Evolutionary conservation across 2,113 vertebrate genomes (phyloP), one percentile per base, ranked within the genome.

Genomic region (Gorsachius goisagi): DNA sequence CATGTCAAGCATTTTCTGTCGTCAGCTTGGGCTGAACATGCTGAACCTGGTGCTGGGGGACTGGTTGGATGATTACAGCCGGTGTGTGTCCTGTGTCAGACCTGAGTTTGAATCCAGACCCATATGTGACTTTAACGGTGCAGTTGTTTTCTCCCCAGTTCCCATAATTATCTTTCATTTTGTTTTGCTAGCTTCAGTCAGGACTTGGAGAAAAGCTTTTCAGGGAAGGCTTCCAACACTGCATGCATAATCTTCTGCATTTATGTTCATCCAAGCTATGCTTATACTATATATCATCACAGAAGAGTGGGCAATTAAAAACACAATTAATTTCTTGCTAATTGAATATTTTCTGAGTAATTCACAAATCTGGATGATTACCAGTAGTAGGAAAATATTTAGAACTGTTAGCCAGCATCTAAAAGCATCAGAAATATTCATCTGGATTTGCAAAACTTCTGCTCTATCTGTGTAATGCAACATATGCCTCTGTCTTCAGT

Each of bases 381-480:
- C 30, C 89, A 94, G 82, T 23, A 74, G 21, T 33, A 79, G 30
- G 13, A 35, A 96, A 94, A 94, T 95, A 94, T 73, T 95, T 94
- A 87, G 52, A 81, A 91, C 49, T 58, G n/a, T 64, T 96, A 98
- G 39, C 67, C 59, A 95, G 58, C 83, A 94, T 94, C 87, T 97
- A 92, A 97, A 93, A 94, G 53, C 90, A 88, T 89, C 85, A 83
- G 84, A 96, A 97, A 96, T 82, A 95, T 88, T 97, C 50, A 87
- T 94, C 92, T 97, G 93, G 84, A 95, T 97, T 96, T 94, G 49
- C 89, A 97, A 64, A 90, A 94, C 56, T 97, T 93, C 88, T 97
- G 72, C 64, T 94, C 69, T 78, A 74, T 92, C 93, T 97, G 69
- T 64, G 67, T 93, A 95, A 41, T 64, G 88, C 83, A 92, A 79